Evolutionary conservation across 2,888 invertebrate species (phyloP).

Genomic region (Melangyna quadrimaculata): DNA sequence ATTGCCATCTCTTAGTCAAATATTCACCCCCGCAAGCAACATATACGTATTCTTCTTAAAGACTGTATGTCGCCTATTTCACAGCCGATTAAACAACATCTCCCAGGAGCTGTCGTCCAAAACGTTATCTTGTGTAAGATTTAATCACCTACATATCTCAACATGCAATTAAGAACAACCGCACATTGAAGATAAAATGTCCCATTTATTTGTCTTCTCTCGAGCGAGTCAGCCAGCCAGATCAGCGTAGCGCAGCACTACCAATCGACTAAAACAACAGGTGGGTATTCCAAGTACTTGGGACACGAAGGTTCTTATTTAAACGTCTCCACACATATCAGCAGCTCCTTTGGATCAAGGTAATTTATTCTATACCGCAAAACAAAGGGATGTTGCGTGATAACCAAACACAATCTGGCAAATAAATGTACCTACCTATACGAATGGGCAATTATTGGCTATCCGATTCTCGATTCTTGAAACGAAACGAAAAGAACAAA

Average conservation of each 20-base stretch:
- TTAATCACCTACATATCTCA: constrained; percentile 43
- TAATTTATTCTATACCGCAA: constrained; percentile 65
- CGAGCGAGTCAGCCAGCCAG: too few relatives aligned
- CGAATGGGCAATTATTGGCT: constrained; percentile 59
- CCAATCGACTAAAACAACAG: constrained; percentile 43
- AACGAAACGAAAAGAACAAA: not conserved
- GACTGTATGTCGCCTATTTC: constrained; percentile 53
- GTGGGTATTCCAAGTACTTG: constrained; percentile 34
- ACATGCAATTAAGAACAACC: constrained; percentile 65
- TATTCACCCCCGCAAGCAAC: too few relatives aligned
- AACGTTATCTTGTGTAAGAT: constrained; percentile 24
- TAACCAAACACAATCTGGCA: constrained; percentile 59
- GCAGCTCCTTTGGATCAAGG: not conserved
- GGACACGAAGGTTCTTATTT: not conserved
- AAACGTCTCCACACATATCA: not conserved
- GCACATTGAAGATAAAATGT: constrained; percentile 55
- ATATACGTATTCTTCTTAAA: too few relatives aligned
- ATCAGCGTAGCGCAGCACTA: too few relatives aligned
- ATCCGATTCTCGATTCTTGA: constrained; percentile 8
- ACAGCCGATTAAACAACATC: not conserved
- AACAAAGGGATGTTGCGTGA: constrained; percentile 71
- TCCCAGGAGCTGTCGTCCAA: not conserved
- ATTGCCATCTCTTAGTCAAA: not conserved
- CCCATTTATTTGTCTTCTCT: constrained; percentile 32
- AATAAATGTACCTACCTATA: not conserved